Base-by-base conservation (phyloP, 2,888 invertebrate genomes). In the Boloria selene region DNA sequence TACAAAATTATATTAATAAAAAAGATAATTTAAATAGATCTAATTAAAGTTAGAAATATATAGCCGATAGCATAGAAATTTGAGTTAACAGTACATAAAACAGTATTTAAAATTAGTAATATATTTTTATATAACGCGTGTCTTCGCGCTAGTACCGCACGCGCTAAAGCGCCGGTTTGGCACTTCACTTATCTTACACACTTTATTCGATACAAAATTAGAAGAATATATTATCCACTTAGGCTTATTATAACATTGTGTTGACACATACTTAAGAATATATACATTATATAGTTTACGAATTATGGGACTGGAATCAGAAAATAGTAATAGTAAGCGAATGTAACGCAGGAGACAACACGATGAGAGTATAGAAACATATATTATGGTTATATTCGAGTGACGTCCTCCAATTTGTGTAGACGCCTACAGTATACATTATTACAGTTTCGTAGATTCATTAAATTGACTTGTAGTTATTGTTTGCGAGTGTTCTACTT, bases 221-320 rank as follows among this genome's bases (percentile, higher is more conserved):
- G 91, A 92, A 92, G 91, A 90, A 91, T 92, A 92, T 90, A 88
- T 86, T 88, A 89, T 90, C 84, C 89, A 89, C 88, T 90, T 91
- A 90, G 86, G 86, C 87, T 90, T 90, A 90, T 75, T 86, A 51
- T 70, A 70, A 70, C 69, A 67, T 66, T 68, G 63, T 65, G 61
- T 64, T 59, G 64, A 66, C 68, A 68, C 70, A 68, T 70, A 70
- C 58, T 65, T 68, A 70, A 67, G 50, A 44, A 64, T 64, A 65
- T 68, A 70, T 65, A 70, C 65, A 70, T 68, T 81, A 77, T 80
- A 61, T 82, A 84, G 82, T 82, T 77, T 78, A 74, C 75, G 50
- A 49, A 49, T 67, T 72, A 74, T 78, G 79, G 76, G 71, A 69
- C 69, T 67, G 64, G 70, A 69, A 59, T 55, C 61, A 67, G 72